A percentile compares a stretch with the other conserved stretches of the same genome.
Evolutionary conservation across 1,140 invertebrate genomes (phyloP).

Genomic region (Lerema accius): DNA sequence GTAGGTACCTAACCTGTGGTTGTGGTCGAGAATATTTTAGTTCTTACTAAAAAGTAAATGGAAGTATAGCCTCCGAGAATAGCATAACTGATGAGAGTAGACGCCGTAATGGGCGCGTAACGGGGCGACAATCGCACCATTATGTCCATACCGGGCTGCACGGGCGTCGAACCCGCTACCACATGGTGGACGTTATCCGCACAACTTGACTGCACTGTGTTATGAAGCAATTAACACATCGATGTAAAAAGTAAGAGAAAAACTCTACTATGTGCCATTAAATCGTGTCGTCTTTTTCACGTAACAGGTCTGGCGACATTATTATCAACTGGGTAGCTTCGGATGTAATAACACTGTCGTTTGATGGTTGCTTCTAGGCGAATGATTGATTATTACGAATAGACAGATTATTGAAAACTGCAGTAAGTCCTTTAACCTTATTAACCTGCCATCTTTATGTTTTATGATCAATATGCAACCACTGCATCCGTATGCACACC

Average conservation of each 20-base stretch:
- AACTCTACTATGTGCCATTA: background rate
- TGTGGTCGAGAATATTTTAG: background rate
- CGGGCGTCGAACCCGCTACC: conserved; percentile 57
- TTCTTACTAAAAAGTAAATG: conserved; percentile 1
- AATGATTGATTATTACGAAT: too few relatives aligned
- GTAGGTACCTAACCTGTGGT: too few relatives aligned
- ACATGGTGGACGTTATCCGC: conserved; percentile 34
- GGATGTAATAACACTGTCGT: too few relatives aligned
- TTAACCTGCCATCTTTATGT: too few relatives aligned
- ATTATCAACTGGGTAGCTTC: too few relatives aligned
- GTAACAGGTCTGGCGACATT: background rate
- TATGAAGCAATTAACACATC: conserved; percentile 3
- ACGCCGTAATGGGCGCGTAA: conserved; percentile 46
- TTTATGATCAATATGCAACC: too few relatives aligned
- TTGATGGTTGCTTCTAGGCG: too few relatives aligned
- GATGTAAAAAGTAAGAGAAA: background rate
- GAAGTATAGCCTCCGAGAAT: background rate
- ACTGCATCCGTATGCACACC: too few relatives aligned
- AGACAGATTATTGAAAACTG: too few relatives aligned
- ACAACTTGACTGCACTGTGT: conserved; percentile 3
- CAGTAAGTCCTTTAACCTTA: too few relatives aligned
- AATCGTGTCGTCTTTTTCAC: background rate
- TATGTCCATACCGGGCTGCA: conserved; percentile 25
- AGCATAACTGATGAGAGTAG: conserved; percentile 33
- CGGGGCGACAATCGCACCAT: conserved; percentile 42